Conservation (phyloP, 92 coral and sea anemone genomes). For the Umimayanthus chanpuru region DNA sequence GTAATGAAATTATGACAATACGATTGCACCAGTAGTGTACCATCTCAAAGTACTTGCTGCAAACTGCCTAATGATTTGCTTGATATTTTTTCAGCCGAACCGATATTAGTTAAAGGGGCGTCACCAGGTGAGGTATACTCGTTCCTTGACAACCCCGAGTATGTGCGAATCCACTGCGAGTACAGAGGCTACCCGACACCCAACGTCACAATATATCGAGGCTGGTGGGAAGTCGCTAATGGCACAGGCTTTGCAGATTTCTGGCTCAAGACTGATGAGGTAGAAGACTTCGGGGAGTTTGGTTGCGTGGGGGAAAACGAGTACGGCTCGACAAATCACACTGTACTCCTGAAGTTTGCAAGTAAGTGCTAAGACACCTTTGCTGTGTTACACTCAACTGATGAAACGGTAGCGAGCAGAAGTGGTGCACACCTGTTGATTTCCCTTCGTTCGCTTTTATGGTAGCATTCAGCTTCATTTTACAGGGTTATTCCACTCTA, state of each 20-base stretch:
- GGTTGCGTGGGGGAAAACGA: conserved; percentile 40
- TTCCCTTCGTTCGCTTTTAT: no score
- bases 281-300: conserved; percentile 29
- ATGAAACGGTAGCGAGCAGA: neutral
- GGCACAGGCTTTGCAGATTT: conserved; percentile 37
- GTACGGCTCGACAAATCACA: conserved; percentile 31
- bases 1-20: no score
- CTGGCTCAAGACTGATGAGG: conserved; percentile 31
- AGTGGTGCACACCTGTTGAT: neutral
- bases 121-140: conserved; percentile 20
- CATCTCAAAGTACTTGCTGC: neutral
- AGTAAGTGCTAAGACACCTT: neutral
- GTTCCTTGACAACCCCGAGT: conserved; percentile 35
- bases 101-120: conserved; percentile 12
- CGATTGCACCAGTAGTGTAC: neutral
- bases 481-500: no score
- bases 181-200: conserved; percentile 35
- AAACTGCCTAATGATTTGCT: neutral
- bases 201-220: conserved; percentile 39
- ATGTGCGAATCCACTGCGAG: conserved; percentile 41
- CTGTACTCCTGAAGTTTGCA: conserved; percentile 2
- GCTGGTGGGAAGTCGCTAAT: conserved; percentile 31
- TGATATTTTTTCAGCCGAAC: conserved; percentile 15
- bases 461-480: no score
- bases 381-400: neutral